Evolutionary conservation across 2,797 vertebrate species (phyloP).

Genomic region (Poecilia wingei): DNA sequence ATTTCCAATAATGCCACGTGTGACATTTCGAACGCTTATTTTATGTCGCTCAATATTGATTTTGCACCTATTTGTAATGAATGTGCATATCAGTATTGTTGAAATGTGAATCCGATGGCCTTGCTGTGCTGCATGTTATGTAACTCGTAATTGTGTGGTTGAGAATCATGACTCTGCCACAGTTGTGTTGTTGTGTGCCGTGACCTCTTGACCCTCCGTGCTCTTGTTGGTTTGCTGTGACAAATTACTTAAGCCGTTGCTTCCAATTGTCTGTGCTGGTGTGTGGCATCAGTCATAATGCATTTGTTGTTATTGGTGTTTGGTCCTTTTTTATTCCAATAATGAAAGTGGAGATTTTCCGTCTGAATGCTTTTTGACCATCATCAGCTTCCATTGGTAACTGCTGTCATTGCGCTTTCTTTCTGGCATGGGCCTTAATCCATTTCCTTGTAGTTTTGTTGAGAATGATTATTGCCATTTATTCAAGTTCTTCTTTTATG

Average conservation of each 20-base stretch:
- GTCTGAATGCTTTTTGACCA: neutral
- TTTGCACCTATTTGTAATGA: slow-evolving; percentile 5
- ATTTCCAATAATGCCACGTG: slow-evolving; percentile 5
- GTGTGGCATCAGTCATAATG: slow-evolving; percentile 17
- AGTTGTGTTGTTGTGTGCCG: slow-evolving; percentile 16
- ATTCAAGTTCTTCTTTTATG: slow-evolving; percentile 39
- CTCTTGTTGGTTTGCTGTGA: slow-evolving; percentile 28
- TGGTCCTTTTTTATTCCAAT: neutral
- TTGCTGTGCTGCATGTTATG: slow-evolving; percentile 50
- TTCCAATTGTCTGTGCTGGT: slow-evolving; percentile 5
- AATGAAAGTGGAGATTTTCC: neutral
- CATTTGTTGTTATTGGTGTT: neutral
- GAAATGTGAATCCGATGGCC: slow-evolving; percentile 24
- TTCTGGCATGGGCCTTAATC: slow-evolving; percentile 40
- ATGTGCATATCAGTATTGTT: slow-evolving; percentile 10
- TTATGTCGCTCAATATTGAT: slow-evolving; percentile 4
- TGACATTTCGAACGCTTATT: slow-evolving; percentile 10
- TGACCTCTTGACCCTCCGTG: slow-evolving; percentile 19
- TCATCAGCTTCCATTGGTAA: slow-evolving; percentile 23
- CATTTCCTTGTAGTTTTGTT: neutral
- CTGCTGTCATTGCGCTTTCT: slow-evolving; percentile 1
- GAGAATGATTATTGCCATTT: neutral
- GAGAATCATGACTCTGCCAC: slow-evolving; percentile 20
- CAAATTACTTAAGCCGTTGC: slow-evolving; percentile 9
- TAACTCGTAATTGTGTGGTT: slow-evolving; percentile 15